A percentile compares a stretch with the other conserved stretches of the same genome.
These are phyloP conservation scores for Nasua narica DNA, from an alignment of 2,797 vertebrate species.

Conservation along the genomic window DNA sequence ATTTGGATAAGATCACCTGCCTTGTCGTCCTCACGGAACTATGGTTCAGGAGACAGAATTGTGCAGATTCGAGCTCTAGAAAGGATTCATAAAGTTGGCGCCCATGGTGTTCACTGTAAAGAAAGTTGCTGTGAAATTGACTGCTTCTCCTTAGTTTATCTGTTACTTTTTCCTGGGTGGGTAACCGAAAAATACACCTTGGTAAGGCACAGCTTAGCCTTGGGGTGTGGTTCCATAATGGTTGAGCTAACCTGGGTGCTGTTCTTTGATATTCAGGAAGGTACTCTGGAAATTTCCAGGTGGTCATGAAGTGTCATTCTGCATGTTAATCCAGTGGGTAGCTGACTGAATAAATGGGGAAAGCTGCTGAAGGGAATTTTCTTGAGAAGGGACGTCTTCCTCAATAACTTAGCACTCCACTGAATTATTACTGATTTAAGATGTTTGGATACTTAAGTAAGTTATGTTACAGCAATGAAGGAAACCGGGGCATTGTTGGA, in stretches of 20 bases:
- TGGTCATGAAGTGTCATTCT: background rate
- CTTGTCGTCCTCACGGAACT: background rate
- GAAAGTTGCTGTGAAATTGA: background rate
- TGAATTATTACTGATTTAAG: background rate
- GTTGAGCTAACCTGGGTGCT: background rate
- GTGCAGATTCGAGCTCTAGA: background rate
- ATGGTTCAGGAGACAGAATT: background rate
- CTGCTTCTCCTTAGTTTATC: background rate
- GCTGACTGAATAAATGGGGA: background rate
- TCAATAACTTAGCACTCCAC: background rate
- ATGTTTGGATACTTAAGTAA: background rate
- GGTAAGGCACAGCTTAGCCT: background rate
- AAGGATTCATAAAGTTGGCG: background rate
- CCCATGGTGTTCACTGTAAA: accelerated
- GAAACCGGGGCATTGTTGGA: background rate
- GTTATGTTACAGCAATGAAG: background rate
- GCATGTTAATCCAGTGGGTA: background rate
- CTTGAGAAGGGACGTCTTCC: background rate
- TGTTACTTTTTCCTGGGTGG: background rate
- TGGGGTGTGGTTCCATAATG: background rate
- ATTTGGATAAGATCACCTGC: background rate
- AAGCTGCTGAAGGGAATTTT: background rate
- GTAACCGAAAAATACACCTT: background rate
- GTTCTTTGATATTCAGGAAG: background rate
- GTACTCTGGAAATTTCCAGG: background rate